phyloP scores from a whole-genome alignment of 2,113 vertebrate genomes.

The Oenanthe melanoleuca region DNA sequence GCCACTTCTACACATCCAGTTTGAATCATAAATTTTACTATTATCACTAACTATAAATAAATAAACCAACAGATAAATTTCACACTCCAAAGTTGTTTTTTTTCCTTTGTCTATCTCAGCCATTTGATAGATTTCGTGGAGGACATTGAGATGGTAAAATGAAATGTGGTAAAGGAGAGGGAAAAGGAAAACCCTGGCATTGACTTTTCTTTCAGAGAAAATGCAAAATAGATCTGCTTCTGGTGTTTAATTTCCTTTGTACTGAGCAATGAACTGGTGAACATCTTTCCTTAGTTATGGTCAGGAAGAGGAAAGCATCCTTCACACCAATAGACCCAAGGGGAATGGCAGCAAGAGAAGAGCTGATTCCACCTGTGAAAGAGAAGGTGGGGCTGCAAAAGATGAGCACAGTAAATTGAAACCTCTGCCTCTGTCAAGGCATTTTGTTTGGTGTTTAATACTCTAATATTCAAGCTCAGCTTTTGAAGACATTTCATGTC shows the following conservation, averaged over 20 bases:
- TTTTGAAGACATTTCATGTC: background rate
- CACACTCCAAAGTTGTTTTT: background rate
- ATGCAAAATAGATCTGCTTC: background rate
- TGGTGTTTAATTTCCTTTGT: background rate
- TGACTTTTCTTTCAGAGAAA: background rate
- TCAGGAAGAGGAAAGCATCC: background rate
- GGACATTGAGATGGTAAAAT: background rate
- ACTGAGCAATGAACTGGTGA: background rate
- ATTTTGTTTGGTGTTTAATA: background rate
- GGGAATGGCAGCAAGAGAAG: background rate
- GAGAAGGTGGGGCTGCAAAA: background rate
- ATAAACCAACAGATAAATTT: background rate
- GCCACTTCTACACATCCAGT: background rate
- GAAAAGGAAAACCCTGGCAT: background rate
- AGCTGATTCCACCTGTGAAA: background rate
- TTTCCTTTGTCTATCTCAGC: background rate
- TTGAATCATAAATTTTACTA: background rate
- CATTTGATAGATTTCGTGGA: background rate
- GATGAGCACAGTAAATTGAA: background rate
- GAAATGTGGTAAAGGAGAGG: background rate
- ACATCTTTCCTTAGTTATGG: background rate
- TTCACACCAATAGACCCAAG: background rate
- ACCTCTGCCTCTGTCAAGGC: background rate
- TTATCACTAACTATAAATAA: background rate
- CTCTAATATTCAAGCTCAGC: background rate